Evolutionary conservation across 2,113 vertebrate genomes (phyloP).

Genomic region (Calyptomena viridis): DNA sequence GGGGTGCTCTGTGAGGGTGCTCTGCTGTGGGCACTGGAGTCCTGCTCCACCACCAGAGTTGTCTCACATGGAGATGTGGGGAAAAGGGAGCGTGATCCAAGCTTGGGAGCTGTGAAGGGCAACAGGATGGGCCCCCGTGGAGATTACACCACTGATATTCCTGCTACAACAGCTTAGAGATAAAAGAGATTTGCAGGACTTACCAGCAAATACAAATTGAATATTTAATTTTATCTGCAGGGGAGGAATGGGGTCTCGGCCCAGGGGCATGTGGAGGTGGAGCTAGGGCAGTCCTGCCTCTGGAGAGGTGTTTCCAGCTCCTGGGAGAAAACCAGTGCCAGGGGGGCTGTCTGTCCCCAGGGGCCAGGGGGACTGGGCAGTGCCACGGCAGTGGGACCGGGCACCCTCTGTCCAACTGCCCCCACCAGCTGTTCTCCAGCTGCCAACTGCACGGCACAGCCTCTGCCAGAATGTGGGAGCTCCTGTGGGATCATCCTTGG

Average conservation of each 20-base stretch:
- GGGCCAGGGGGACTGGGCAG: background rate
- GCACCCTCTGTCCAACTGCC: background rate
- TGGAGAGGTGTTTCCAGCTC: background rate
- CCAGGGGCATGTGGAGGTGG: background rate
- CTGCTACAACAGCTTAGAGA: conserved; percentile 45
- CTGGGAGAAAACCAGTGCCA: fast-evolving
- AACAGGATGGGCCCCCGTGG: fast-evolving
- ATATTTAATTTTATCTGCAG: conserved; percentile 50
- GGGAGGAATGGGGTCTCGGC: background rate
- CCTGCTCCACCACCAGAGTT: background rate
- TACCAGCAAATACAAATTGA: conserved; percentile 47
- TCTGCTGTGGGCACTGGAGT: fast-evolving
- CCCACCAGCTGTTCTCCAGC: fast-evolving
- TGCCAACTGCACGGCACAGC: background rate
- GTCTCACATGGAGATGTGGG: fast-evolving
- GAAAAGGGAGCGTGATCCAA: fast-evolving
- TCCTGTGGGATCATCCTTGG: fast-evolving
- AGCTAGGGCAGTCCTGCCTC: background rate
- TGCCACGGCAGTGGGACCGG: fast-evolving
- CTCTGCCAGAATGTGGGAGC: background rate
- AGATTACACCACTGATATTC: conserved; percentile 22
- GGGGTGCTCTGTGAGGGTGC: background rate
- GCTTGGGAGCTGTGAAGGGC: background rate
- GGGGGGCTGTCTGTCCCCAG: background rate
- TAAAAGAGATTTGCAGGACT: conserved; percentile 58